Conservation (phyloP, 2,113 vertebrate species). For the Chitala chitala region DNA sequence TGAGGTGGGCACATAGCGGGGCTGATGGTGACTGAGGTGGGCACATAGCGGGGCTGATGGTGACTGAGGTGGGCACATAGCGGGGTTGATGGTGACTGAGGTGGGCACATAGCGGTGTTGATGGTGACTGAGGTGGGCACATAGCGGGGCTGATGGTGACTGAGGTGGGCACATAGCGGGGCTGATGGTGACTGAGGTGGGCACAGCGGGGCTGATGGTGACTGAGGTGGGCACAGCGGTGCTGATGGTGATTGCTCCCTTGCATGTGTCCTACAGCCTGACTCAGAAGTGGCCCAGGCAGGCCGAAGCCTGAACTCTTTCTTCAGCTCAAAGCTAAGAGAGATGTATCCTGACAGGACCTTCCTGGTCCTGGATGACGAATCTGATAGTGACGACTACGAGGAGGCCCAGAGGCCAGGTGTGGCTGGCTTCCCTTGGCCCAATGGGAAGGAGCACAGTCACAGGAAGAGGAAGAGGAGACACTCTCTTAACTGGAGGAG, state of each 20-base stretch:
- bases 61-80: no score
- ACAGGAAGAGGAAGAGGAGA: constrained; percentile 50
- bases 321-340: constrained; percentile 75
- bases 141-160: no score
- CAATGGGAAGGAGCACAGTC: constrained; percentile 63
- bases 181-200: no score
- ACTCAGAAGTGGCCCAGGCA: constrained; percentile 87
- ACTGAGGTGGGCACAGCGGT: no score
- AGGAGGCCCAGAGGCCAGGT: constrained; percentile 47
- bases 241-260: neutral
- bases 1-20: no score
- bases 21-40: no score
- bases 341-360: constrained; percentile 68
- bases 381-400: constrained; percentile 63
- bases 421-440: constrained; percentile 69
- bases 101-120: neutral
- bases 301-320: constrained; percentile 74
- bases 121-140: no score
- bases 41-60: no score
- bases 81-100: no score
- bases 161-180: no score
- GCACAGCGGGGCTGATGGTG: neutral
- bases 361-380: constrained; percentile 66
- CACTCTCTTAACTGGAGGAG: constrained; percentile 55
- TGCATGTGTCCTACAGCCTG: constrained; percentile 60